Percentiles rank a stretch among this genome's conserved stretches.
phyloP scores from a whole-genome alignment of 2,888 invertebrate genomes.

The Leucophenga montana region DNA sequence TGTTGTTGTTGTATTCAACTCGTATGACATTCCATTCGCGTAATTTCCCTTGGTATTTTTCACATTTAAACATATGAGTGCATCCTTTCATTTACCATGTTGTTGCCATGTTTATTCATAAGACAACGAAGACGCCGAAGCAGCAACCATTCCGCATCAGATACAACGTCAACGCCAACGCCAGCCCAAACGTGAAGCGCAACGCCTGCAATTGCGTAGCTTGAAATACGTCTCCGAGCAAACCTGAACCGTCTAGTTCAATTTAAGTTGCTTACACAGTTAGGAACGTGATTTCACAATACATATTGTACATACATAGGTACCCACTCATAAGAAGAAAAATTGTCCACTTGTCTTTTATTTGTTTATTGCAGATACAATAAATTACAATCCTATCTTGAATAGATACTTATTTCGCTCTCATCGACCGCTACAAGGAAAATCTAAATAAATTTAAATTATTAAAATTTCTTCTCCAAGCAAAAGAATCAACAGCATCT shows the following conservation, averaged over 20 bases:
- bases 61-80: conserved; percentile 55
- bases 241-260: neutral
- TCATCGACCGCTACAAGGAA: neutral
- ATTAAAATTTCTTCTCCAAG: neutral
- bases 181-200: neutral
- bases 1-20: conserved; percentile 7
- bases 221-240: neutral
- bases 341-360: conserved; percentile 24
- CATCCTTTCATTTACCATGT: conserved; percentile 40
- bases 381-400: conserved; percentile 49
- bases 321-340: neutral
- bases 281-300: neutral
- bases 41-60: conserved; percentile 59
- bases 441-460: too few species aligned
- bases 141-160: neutral
- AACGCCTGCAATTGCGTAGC: neutral
- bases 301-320: conserved; percentile 37
- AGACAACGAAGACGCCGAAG: neutral
- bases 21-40: conserved; percentile 59
- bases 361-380: conserved; percentile 47
- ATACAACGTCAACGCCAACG: neutral
- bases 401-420: conserved; percentile 26
- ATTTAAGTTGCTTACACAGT: conserved; percentile 18
- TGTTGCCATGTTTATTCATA: conserved; percentile 22
- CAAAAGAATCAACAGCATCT: neutral